Conservation (phyloP, 2,113 vertebrate genomes). For the Hepsetus odoe region DNA sequence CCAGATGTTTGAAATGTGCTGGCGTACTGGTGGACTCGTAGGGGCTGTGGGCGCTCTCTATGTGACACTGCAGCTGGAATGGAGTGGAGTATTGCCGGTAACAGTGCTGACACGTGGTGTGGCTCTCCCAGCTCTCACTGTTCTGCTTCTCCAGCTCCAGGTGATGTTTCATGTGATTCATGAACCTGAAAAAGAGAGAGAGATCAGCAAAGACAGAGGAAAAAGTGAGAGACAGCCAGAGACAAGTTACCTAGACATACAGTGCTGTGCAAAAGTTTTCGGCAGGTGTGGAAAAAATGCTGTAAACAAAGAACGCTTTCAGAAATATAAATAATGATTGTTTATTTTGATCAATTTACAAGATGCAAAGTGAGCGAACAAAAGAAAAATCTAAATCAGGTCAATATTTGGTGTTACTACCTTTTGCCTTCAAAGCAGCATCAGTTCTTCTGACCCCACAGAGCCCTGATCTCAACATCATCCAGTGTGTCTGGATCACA, state of each 20-base stretch:
- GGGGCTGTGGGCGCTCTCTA: constrained; percentile 93
- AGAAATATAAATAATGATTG: no score
- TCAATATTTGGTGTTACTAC: no score
- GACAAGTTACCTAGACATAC: not conserved
- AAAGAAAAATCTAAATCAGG: no score
- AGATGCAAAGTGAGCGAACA: no score
- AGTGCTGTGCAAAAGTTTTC: no score
- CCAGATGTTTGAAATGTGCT: not conserved
- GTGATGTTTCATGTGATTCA: constrained; percentile 99
- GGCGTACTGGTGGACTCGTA: constrained; percentile 91
- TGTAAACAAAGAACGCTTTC: no score
- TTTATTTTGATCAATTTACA: no score
- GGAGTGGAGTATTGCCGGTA: constrained; percentile 96
- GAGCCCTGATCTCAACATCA: no score
- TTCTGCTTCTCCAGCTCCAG: constrained; percentile 97
- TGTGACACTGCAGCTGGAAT: constrained; percentile 98
- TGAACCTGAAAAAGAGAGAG: constrained; percentile 84
- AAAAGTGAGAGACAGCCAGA: not conserved
- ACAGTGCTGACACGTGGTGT: constrained; percentile 98
- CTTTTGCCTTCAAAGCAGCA: no score
- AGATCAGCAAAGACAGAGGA: constrained; percentile 12
- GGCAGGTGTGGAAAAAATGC: no score
- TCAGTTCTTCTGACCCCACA: no score
- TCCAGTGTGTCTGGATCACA: no score
- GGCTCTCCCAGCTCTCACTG: constrained; percentile 97